phyloP scores from a whole-genome alignment of 2,113 vertebrate species.

The Sus scrofa region DNA sequence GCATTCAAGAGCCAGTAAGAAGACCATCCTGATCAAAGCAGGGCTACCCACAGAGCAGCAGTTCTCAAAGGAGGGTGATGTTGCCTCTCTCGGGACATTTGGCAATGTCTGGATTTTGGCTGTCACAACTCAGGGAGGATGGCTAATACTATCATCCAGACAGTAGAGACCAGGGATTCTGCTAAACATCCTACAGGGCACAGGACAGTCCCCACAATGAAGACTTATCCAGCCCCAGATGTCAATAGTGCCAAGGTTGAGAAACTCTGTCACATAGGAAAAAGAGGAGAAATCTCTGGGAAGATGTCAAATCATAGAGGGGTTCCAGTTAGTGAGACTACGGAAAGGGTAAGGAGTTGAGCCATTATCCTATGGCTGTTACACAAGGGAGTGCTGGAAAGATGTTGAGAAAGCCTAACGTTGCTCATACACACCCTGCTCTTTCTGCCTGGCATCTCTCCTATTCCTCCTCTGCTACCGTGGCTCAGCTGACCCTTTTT shows the following conservation, averaged over 20 bases:
- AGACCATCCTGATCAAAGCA: neutral
- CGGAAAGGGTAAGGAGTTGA: neutral
- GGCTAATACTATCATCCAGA: neutral
- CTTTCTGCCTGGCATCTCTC: neutral
- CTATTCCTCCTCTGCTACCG: neutral
- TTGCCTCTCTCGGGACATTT: neutral
- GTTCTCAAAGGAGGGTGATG: neutral
- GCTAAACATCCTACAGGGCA: neutral
- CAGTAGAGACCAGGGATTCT: neutral
- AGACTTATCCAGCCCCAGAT: neutral
- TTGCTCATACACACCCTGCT: neutral
- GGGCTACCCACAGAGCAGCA: neutral
- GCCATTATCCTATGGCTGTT: neutral
- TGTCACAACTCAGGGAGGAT: neutral
- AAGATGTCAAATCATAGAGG: neutral
- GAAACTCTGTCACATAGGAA: neutral
- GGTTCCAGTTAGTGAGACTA: neutral
- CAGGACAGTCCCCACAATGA: neutral
- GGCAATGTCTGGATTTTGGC: neutral
- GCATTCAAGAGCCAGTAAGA: neutral
- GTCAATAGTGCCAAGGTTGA: neutral
- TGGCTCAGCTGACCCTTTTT: neutral
- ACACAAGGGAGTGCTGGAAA: neutral
- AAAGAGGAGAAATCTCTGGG: neutral
- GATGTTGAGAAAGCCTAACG: no score